Conservation (phyloP, 2,888 invertebrate genomes). For the Orchesellides sinensis region DNA sequence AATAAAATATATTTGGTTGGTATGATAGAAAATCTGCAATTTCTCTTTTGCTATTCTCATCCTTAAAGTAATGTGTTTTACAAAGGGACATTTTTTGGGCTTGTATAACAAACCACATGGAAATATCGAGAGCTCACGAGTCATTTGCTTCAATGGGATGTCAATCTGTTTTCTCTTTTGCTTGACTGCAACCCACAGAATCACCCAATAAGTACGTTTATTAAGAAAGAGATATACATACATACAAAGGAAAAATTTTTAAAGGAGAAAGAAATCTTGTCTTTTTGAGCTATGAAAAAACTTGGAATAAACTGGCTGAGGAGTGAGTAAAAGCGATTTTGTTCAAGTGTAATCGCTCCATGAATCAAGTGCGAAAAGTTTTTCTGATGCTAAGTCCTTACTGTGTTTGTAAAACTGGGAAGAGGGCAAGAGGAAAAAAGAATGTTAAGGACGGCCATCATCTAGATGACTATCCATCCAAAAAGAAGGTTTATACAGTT, state of each 20-base stretch:
- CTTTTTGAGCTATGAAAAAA: not conserved
- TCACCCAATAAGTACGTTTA: not conserved
- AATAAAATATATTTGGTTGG: slow-evolving; percentile 21
- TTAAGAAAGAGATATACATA: not conserved
- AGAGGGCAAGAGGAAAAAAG: slow-evolving; percentile 28
- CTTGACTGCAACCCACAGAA: not conserved
- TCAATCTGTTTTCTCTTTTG: slow-evolving; percentile 46
- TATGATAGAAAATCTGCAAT: slow-evolving; percentile 18
- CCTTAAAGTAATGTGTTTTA: not conserved
- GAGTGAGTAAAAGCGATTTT: slow-evolving; percentile 61
- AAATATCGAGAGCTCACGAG: slow-evolving; percentile 61
- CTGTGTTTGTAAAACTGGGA: slow-evolving; percentile 58
- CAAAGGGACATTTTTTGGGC: no score
- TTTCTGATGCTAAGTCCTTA: slow-evolving; percentile 62
- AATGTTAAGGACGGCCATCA: slow-evolving; percentile 9
- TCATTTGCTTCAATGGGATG: slow-evolving; percentile 65
- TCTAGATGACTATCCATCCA: slow-evolving; percentile 1
- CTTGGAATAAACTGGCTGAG: not conserved
- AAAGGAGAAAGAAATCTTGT: not conserved
- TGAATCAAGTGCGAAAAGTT: slow-evolving; percentile 66
- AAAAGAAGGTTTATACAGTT: not conserved
- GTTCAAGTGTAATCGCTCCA: slow-evolving; percentile 64
- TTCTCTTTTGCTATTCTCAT: not conserved
- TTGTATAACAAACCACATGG: not conserved
- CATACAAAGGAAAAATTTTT: not conserved